Conservation (phyloP, 2,888 invertebrate species). For the Amaurobius ferox region DNA sequence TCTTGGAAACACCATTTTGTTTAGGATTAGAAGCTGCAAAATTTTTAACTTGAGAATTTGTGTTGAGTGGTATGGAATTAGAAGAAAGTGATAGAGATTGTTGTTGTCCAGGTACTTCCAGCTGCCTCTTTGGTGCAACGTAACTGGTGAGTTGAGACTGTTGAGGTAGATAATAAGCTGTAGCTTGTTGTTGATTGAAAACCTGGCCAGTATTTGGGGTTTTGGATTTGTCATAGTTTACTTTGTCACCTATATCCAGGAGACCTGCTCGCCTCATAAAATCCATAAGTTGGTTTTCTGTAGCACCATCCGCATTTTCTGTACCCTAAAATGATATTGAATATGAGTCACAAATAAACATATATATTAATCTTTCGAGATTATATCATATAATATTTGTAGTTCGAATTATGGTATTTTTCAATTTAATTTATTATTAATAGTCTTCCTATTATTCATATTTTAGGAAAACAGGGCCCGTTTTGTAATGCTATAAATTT, state of each 20-base stretch:
- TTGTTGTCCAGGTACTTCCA: not conserved
- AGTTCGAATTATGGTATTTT: too few relatives aligned
- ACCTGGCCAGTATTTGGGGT: conserved; percentile 9
- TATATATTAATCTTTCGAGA: too few relatives aligned
- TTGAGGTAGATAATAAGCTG: not conserved
- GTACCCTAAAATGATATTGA: conserved; percentile 26
- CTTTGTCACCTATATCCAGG: not conserved
- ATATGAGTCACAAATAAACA: too few relatives aligned
- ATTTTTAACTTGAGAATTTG: not conserved
- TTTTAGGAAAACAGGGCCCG: too few relatives aligned
- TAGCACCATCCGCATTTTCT: conserved; percentile 1
- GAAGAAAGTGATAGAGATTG: not conserved
- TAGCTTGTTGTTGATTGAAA: conserved; percentile 17
- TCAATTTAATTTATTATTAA: too few relatives aligned
- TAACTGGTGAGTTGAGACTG: not conserved
- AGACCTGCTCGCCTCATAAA: conserved; percentile 48
- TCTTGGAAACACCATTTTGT: conserved; percentile 1
- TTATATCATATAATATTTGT: too few relatives aligned
- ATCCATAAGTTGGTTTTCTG: conserved; percentile 18
- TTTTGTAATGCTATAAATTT: too few relatives aligned
- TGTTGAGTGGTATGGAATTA: not conserved
- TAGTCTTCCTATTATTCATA: too few relatives aligned
- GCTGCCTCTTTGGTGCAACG: not conserved
- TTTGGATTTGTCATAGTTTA: not conserved
- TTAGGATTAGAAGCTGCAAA: not conserved